These are phyloP conservation scores for Brachyhypopomus gauderio DNA, from an alignment of 2,113 vertebrate species.

Conservation along the genomic window DNA sequence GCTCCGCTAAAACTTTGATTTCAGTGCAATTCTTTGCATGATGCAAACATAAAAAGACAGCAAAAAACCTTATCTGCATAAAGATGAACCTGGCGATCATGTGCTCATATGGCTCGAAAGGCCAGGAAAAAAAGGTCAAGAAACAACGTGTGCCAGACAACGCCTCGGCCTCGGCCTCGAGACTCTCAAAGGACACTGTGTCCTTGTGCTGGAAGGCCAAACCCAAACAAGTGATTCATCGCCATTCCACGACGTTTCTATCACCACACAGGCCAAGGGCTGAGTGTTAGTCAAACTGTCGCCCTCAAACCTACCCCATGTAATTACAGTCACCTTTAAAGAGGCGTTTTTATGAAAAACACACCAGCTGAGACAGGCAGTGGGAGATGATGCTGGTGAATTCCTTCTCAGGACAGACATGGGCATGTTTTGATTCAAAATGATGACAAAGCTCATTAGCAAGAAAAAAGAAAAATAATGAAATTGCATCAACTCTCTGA, in stretches of 20 bases:
- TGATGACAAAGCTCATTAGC: neutral
- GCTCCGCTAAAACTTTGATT: no score
- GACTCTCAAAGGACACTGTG: neutral
- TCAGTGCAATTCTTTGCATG: no score
- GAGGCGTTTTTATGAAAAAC: constrained; percentile 12
- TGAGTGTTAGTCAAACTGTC: constrained; percentile 19
- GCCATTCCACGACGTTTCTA: neutral
- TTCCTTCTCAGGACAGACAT: constrained; percentile 4
- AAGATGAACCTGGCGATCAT: no score
- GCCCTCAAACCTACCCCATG: neutral
- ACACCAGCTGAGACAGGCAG: neutral
- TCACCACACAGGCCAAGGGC: constrained; percentile 2
- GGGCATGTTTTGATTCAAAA: constrained; percentile 16
- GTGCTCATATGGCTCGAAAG: no score
- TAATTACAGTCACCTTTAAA: constrained; percentile 44
- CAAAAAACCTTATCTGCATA: no score
- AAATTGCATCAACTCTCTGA: neutral
- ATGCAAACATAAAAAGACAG: no score
- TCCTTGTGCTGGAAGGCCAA: neutral
- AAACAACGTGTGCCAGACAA: neutral
- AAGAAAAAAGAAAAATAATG: neutral
- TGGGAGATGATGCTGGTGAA: neutral
- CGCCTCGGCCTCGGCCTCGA: neutral
- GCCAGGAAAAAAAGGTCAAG: neutral
- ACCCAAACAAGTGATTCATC: constrained; percentile 48